Percentiles rank a stretch among this genome's conserved stretches.
phyloP scores from a whole-genome alignment of 2,888 invertebrate species.

The Bellardia pandia region DNA sequence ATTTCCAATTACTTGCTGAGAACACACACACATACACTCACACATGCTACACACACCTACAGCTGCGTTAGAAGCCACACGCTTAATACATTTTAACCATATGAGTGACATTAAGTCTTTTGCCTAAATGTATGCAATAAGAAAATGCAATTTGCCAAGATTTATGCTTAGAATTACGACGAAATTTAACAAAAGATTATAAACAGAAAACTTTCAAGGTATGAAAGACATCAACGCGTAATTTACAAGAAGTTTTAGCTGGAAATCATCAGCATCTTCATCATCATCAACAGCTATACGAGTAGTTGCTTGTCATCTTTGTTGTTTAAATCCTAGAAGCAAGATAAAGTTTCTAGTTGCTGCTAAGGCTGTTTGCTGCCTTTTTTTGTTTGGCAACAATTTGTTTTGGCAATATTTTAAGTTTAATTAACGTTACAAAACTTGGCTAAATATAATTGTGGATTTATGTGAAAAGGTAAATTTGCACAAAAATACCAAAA shows the following conservation, averaged over 20 bases:
- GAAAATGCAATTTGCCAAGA: conserved; percentile 69
- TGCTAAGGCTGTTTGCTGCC: conserved; percentile 18
- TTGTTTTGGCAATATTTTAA: conserved; percentile 67
- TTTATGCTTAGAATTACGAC: conserved; percentile 65
- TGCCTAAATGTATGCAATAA: conserved; percentile 63
- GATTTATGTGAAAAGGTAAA: conserved; percentile 57
- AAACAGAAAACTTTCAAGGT: conserved; percentile 46
- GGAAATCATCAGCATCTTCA: conserved; percentile 20
- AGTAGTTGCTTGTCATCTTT: conserved; percentile 31
- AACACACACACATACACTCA: neutral
- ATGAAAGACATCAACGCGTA: conserved; percentile 58
- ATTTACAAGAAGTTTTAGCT: conserved; percentile 53
- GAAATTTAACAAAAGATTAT: conserved; percentile 66
- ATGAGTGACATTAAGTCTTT: conserved; percentile 72
- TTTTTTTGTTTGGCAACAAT: conserved; percentile 51
- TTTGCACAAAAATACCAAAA: conserved; percentile 5
- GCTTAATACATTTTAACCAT: conserved; percentile 62
- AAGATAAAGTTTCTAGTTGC: conserved; percentile 47
- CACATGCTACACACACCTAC: neutral
- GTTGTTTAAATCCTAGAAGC: conserved; percentile 27
- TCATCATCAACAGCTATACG: neutral
- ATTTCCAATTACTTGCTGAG: conserved; percentile 65
- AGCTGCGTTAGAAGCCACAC: neutral
- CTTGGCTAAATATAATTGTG: conserved; percentile 68
- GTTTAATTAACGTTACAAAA: conserved; percentile 69